Evolutionary conservation across 1,140 invertebrate genomes (phyloP), one percentile per base, ranked within the genome.

Genomic region (Orchesella cincta): DNA sequence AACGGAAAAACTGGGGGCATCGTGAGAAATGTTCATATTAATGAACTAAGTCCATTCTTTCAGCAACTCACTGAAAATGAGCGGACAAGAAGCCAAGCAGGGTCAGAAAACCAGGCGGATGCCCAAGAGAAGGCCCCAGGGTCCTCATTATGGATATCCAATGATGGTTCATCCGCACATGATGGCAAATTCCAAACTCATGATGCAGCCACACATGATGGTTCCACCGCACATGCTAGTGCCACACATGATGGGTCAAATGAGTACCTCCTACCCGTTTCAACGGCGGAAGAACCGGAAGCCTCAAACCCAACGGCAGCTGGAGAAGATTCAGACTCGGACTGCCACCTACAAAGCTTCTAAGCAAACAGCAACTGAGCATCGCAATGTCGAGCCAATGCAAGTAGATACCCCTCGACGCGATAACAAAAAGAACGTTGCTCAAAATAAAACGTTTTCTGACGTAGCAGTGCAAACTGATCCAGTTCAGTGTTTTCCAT

Each of bases 31-130:
- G 54, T 57, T 57, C 54, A 57, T 23, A 57, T 57, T 26, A 57
- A 57, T 57, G 54, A 57, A 31, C 8, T 67, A 14, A 31, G 8
- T n/a, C 62, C 62, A 33, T 67, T 31, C 29, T 57, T 57, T 57
- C 54, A 57, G 54, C 54, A 12, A 8, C 54, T 57, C 3, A 57
- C 12, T 23, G 54, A 57, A 14, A 23, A 57, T 8, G 8, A 57
- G n/a, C 54, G 12, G 5, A 23, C 54, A 5, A n/a, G n/a, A n/a
- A n/a, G n/a, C n/a, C n/a, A n/a, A n/a, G n/a, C n/a, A n/a, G n/a
- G n/a, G n/a, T n/a, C n/a, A n/a, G n/a, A n/a, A 16, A 57, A 57
- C 54, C 54, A 57, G 23, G 54, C 54, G 54, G 54, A 57, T 20
- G 39, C 20, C 39, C 39, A 46, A 8, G 8, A 46, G 39, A 20